phyloP scores from a whole-genome alignment of 2,113 vertebrate genomes.

The Bos indicus region DNA sequence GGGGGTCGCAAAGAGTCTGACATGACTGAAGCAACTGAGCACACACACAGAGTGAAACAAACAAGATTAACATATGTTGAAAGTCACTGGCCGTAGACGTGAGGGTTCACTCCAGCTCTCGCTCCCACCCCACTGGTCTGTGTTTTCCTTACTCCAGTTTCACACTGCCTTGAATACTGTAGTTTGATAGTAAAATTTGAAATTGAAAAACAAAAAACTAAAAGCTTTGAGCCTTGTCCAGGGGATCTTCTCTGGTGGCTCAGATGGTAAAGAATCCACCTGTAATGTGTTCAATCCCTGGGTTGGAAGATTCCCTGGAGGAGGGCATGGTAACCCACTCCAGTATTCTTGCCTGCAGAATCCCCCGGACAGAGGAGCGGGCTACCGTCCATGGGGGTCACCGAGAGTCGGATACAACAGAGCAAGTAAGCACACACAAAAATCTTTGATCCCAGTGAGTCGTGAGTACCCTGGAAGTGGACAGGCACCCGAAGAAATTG shows the following conservation, averaged over 20 bases:
- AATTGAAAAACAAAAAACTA: not conserved
- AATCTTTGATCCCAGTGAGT: not conserved
- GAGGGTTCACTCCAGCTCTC: not conserved
- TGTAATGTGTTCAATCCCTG: not conserved
- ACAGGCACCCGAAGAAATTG: not conserved
- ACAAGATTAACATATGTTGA: not conserved
- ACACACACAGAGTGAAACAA: not conserved
- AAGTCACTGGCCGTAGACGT: fast-evolving
- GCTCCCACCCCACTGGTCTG: not conserved
- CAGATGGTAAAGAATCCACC: not conserved
- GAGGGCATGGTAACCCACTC: not conserved
- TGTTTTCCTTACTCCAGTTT: not conserved
- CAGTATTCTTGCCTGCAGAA: not conserved
- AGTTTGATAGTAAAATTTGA: not conserved
- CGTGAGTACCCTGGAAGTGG: not conserved
- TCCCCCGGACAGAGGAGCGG: not conserved
- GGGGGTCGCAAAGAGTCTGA: not conserved
- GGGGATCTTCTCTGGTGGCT: not conserved
- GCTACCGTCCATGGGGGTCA: not conserved
- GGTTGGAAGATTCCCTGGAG: not conserved
- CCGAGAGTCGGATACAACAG: not conserved
- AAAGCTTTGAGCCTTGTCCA: not conserved
- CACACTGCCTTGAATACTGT: not conserved
- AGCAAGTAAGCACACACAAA: not conserved
- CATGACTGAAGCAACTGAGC: not conserved